Base-by-base conservation (phyloP, 2,888 invertebrate species). In the Perizoma affinitatum region DNA sequence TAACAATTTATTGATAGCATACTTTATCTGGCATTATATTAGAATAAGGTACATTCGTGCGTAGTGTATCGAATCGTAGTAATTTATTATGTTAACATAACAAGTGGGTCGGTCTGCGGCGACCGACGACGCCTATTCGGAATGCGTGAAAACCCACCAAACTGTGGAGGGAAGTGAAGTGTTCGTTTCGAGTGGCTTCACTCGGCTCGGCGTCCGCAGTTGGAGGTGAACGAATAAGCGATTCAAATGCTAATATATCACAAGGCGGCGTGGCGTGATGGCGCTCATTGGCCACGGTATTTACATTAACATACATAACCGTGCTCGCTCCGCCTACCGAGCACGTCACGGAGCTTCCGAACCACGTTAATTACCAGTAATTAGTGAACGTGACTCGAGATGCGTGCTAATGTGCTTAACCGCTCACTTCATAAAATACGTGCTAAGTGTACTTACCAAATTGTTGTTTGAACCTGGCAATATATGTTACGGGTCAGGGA, bases 241-340 rank as follows among this genome's bases (percentile, higher is more conserved):
- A 85, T 90, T 89, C 87, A 87, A 91, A 91, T 90, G 89, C 86
- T 90, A 92, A 92, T 92, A 91, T 91, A 90, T 92, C 90, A 91
- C 91, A 77, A 83, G 86, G 86, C 88, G 86, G 89, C 71, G 80
- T 77, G 79, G 76, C 82, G 81, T 86, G 86, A 86, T 83, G 87
- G 66, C 81, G 79, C 85, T 86, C 84, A 92, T 92, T 92, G 91
- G 91, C 82, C 77, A 82, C 76, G 83, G 75, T 85, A 81, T 87
- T 87, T 85, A 84, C 86, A 92, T 91, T 90, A 90, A 86, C 90
- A 90, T 90, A 87, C 79, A 83, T 83, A 86, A 81, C 79, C 77
- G 78, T 74, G 77, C 68, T 75, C 67, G 88, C 90, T 80, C 87
- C 90, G 89, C 90, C 90, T 77, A 80, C 86, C 67, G 68, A 75